Base-by-base conservation (phyloP, 2,113 vertebrate genomes). In the Lamprologus callipterus region DNA sequence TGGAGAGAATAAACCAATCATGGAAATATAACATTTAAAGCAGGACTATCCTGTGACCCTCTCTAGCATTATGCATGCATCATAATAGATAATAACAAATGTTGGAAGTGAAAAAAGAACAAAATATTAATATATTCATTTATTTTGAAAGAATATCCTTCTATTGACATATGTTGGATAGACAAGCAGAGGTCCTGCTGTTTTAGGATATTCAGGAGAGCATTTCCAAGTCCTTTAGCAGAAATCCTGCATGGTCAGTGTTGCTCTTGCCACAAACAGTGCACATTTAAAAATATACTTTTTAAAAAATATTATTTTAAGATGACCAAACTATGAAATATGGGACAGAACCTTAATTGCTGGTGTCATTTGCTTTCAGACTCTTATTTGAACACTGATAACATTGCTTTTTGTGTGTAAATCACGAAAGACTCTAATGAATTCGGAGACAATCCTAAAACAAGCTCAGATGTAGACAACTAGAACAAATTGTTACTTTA, bases 1-100 rank as follows among this genome's bases (percentile, higher is more conserved):
- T 91, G 93, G 92, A 93, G 90, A 95, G 93, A 96, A 96, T 93
- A 92, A 95, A 95, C 87, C 93, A 96, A 96, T 97, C 95, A 95
- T 96, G 93, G 94, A 97, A 96, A 96, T 95, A 95, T 95, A 95
- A 93, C 93, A 96, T 96, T 96, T 96, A 96, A 95, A 95, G 87
- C 89, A 89, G 80, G 78, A 86, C 92, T 89, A 73, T 88, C 88
- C 90, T 83, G 81, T 89, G 87, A 92, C 90, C 90, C 91, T 80
- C 54, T 83, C 57, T 80, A 91, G 89, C 88, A 90, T 90, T 92
- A 94, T 86, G 88, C 87, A 92, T 94, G 89, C 90, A 94, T 89
- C 87, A 92, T 93, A 94, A 93, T 89, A 88, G 93, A 93, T 92
- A 90, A 94, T 85, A 93, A 85, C 84, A 84, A 70, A 91, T 82